Evolutionary conservation across 1,140 invertebrate genomes (phyloP).

Genomic region (Steinernema feltiae): DNA sequence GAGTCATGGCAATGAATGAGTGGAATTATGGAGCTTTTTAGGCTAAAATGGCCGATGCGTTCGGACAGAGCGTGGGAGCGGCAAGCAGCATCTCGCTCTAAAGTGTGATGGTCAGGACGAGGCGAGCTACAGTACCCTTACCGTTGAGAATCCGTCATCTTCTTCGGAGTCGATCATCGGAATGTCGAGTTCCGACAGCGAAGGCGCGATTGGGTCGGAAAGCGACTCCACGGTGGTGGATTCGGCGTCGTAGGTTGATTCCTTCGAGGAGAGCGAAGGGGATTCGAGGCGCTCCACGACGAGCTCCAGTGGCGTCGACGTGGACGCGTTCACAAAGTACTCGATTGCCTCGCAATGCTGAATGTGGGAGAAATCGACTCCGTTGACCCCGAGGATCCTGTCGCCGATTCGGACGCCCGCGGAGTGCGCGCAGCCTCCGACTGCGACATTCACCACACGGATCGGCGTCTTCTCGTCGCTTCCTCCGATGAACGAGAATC

Average conservation of each 20-base stretch:
- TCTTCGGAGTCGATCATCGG: constrained; percentile 4
- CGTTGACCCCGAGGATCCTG: constrained; percentile 15
- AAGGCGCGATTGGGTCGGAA: not conserved
- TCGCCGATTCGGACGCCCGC: constrained; percentile 69
- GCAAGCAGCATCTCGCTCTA: not conserved
- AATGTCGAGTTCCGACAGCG: not conserved
- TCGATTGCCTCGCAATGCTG: constrained; percentile 4
- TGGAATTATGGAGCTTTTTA: not conserved
- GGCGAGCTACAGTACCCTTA: not conserved
- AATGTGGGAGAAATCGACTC: not conserved
- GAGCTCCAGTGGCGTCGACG: not conserved
- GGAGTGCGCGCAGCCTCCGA: constrained; percentile 70
- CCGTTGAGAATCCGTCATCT: not conserved
- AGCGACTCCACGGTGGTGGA: not conserved
- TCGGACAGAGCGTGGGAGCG: not conserved
- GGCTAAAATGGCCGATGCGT: not conserved
- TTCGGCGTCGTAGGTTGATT: not conserved
- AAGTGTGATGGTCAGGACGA: not conserved
- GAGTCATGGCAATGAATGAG: too few relatives aligned
- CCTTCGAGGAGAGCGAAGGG: not conserved
- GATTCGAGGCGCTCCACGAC: not conserved
- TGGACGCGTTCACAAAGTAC: not conserved
- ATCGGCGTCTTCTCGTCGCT: not conserved
- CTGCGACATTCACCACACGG: not conserved
- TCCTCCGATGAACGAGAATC: not conserved